Evolutionary conservation across 2,888 invertebrate genomes (phyloP), one percentile per base, ranked within the genome.

Genomic region (Nymphalis c-album): DNA sequence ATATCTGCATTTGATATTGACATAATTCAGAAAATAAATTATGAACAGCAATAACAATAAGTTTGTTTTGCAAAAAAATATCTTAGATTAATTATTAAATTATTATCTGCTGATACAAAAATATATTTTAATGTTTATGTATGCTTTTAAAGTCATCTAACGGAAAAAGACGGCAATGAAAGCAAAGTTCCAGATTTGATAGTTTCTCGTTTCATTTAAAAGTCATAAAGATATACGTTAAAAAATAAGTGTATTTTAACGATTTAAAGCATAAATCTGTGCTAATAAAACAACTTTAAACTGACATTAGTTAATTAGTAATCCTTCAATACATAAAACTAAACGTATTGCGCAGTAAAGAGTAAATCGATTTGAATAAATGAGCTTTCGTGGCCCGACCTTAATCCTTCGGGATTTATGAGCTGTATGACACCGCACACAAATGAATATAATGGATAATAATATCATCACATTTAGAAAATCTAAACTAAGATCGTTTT

Each of bases 301-400:
- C 13, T 40, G 13, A 13, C 13, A 40, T 13, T 40, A 40, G 22
- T 22, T 53, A 53, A 20, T 26, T 26, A 53, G 22, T 26, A 7
- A 17, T 6, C 53, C 16, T 0, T 17, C 7, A 17, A 53, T 53
- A 16, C 53, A 26, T 53, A 22, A 53, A 53, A 53, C 53, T 22
- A 53, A 26, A 53, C 17, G 26, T 53, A 13, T 20, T 18, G 22
- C 51, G 20, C 22, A 53, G 18, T 53, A 26, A 7, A 53, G 53
- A 53, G 18, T 48, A 48, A 53, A 53, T 53, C 26, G 53, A 26
- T 26, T 53, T 20, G 26, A 53, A 26, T 53, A 26, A 53, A 53
- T 53, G 20, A 53, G 53, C 53, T 26, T 1, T 53, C 16, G 53
- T 26, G 22, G 53, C 26, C 26, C 26, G 1, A 6, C 17, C 53